These are phyloP conservation scores for Drymodes brunneopygia DNA, from an alignment of 2,113 vertebrate genomes.

Conservation along the genomic window DNA sequence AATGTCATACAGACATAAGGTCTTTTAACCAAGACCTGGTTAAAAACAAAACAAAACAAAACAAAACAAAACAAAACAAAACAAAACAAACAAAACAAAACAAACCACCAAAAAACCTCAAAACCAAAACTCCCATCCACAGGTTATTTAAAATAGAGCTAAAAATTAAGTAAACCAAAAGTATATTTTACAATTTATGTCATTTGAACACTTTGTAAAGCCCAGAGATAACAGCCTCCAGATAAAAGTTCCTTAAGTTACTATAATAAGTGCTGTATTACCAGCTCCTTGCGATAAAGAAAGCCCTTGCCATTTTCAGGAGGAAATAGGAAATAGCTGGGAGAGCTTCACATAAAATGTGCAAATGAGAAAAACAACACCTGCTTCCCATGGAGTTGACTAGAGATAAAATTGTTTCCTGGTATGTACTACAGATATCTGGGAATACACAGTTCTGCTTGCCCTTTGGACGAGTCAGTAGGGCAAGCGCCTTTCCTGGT, in stretches of 20 bases:
- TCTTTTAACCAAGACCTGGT: neutral
- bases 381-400: conserved; percentile 16
- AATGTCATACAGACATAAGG: neutral
- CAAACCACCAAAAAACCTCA: neutral
- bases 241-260: neutral
- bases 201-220: neutral
- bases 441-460: neutral
- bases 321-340: conserved; percentile 36
- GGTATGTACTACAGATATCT: neutral
- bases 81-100: neutral
- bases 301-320: neutral
- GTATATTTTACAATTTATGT: neutral
- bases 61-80: neutral
- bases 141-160: neutral
- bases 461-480: neutral
- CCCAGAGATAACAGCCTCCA: neutral
- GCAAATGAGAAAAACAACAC: conserved; percentile 15
- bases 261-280: neutral
- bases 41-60: neutral
- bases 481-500: neutral
- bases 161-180: neutral
- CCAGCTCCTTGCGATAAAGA: neutral
- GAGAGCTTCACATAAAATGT: neutral
- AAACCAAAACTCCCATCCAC: neutral
- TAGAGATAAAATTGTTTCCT: neutral